phyloP scores from a whole-genome alignment of 1,140 invertebrate genomes.

The Ips nitidus region DNA sequence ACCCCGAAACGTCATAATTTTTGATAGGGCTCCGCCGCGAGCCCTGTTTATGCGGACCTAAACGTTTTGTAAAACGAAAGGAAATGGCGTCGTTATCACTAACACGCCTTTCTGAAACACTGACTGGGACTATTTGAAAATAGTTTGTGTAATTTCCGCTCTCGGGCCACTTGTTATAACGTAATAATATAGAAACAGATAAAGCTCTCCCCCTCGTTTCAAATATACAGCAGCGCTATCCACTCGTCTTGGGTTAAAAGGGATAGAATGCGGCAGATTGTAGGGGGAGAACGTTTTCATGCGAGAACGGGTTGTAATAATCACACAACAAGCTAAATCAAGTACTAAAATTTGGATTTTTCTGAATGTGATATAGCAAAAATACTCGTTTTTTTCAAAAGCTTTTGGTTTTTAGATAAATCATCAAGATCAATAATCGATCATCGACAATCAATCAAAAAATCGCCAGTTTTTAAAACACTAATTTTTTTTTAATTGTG shows the following conservation, averaged over 20 bases:
- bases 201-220: slow-evolving; percentile 29
- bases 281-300: too few species aligned
- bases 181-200: slow-evolving; percentile 48
- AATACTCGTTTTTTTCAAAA: too few species aligned
- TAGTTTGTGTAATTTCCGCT: slow-evolving; percentile 52
- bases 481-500: too few species aligned
- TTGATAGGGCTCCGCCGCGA: slow-evolving; percentile 10
- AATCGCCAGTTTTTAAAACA: too few species aligned
- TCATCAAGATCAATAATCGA: too few species aligned
- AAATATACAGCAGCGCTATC: slow-evolving; percentile 1
- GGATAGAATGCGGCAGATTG: too few species aligned
- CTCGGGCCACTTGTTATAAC: slow-evolving; percentile 50
- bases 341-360: too few species aligned
- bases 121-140: slow-evolving; percentile 50
- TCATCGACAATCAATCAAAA: too few species aligned
- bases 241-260: background rate
- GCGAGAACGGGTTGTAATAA: too few species aligned
- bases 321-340: too few species aligned
- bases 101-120: slow-evolving; percentile 47
- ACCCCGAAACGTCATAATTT: slow-evolving; percentile 29
- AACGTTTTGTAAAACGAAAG: slow-evolving; percentile 44
- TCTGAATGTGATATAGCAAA: too few species aligned
- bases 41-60: slow-evolving; percentile 22
- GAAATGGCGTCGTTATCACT: slow-evolving; percentile 44
- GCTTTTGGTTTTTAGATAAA: too few species aligned